A percentile compares a stretch with the other conserved stretches of the same genome.
Evolutionary conservation across 2,797 vertebrate species (phyloP).

Genomic region (Arnoldichthys spilopterus): DNA sequence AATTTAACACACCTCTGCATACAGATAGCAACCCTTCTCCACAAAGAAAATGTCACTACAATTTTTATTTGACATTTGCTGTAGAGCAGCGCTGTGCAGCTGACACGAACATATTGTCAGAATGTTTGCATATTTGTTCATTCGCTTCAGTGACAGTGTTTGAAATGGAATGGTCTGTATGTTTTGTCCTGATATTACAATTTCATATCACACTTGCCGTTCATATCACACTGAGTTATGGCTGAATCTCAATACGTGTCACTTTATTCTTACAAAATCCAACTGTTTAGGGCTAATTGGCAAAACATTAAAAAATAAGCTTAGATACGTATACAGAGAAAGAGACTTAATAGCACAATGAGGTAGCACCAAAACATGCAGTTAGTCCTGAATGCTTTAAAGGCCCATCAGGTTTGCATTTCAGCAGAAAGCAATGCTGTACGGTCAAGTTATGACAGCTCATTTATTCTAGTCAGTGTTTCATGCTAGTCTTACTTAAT

Average conservation of each 20-base stretch:
- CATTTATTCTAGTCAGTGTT: background rate
- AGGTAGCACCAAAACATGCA: background rate
- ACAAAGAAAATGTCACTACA: constrained; percentile 41
- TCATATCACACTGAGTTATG: too few relatives aligned
- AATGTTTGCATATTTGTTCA: constrained; percentile 40
- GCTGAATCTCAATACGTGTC: background rate
- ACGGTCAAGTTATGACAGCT: background rate
- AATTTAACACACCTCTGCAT: constrained; percentile 3
- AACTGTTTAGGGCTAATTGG: background rate
- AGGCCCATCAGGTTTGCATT: background rate
- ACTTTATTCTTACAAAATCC: background rate
- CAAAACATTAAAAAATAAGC: background rate
- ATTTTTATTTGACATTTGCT: constrained; percentile 48
- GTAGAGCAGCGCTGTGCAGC: background rate
- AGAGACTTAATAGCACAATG: too few relatives aligned
- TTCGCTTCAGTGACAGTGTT: constrained; percentile 17
- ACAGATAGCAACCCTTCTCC: constrained; percentile 24
- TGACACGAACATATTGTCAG: constrained; percentile 39
- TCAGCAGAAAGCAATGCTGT: background rate
- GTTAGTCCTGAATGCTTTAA: background rate
- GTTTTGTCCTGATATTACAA: background rate
- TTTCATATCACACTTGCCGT: background rate
- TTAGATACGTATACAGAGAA: background rate
- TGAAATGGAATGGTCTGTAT: constrained; percentile 17
- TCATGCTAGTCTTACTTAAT: background rate